Evolutionary conservation across 2,113 vertebrate species (phyloP), one percentile per base, ranked within the genome.

Genomic region (Chitala chitala): DNA sequence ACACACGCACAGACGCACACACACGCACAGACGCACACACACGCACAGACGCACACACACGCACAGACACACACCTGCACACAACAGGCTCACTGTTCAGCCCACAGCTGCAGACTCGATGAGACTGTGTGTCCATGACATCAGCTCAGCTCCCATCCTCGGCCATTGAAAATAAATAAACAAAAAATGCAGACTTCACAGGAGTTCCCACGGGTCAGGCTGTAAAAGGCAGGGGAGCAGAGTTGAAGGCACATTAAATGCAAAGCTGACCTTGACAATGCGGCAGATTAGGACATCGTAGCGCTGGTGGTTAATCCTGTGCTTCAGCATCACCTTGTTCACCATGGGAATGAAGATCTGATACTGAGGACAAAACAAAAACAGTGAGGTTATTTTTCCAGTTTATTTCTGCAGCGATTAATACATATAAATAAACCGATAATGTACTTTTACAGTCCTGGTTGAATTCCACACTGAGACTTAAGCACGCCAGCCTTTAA

Each of bases 301-400:
- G 58, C 96, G 94, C 69, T 98, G 96, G 79, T 99, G 96, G 84
- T 94, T 96, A 79, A 98, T 95, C 74, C 95, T 86, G 90, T 99
- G 97, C 69, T 94, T 92, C 79, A 95, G 90, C 84, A 98, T 91
- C 51, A 98, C 96, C 86, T 99, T 99, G 82, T 98, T 98, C 82
- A 99, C 97, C 97, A 99, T 99, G 0, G 97, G 96, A 71, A 99
- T 98, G 83, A 99, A 99, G 82, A 99, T 98, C 73, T 98, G 96
- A 82, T 98, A 99, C 97, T 99, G 79, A n/a, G 79, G 83, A 75
- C n/a, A 86, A 73, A 24, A 12, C 71, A 81, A 46, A 55, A 63
- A 10, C 65, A 78, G 13, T 24, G 54, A 72, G 17, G n/a, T 3
- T n/a, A n/a, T n/a, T n/a, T n/a, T n/a, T n/a, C n/a, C n/a, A 2